These are phyloP conservation scores for Gibbula magus DNA, from an alignment of 2,888 invertebrate genomes.

Conservation along the genomic window DNA sequence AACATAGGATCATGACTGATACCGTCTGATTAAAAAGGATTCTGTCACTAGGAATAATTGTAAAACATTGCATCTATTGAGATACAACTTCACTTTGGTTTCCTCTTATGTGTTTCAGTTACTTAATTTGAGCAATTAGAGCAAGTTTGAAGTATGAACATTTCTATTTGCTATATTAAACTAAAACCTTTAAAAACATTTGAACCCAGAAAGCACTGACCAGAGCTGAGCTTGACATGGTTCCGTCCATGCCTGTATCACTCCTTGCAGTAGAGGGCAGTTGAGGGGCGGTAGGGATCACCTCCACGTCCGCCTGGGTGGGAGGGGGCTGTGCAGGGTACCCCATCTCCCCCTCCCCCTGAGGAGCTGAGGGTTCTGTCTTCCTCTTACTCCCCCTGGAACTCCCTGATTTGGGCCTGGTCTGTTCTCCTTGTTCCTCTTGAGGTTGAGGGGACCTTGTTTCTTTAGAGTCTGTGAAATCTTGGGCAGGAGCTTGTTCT, in stretches of 20 bases:
- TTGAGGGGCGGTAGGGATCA: slow-evolving; percentile 58
- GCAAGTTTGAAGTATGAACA: no score
- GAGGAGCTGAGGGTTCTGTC: neutral
- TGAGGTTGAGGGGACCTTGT: neutral
- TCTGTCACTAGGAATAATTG: no score
- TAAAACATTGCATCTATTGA: no score
- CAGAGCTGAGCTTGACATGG: slow-evolving; percentile 65
- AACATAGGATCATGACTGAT: no score
- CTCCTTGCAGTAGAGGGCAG: slow-evolving; percentile 58
- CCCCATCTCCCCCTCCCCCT: neutral
- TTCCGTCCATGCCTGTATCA: slow-evolving; percentile 57
- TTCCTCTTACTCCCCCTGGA: neutral
- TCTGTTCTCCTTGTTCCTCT: neutral
- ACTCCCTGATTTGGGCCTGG: no score
- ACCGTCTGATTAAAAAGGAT: no score
- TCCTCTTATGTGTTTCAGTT: no score
- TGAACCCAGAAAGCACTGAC: slow-evolving; percentile 45
- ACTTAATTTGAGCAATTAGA: no score
- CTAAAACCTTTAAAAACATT: no score
- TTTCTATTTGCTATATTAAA: no score
- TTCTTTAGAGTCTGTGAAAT: neutral
- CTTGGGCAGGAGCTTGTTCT: neutral
- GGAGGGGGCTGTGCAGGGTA: slow-evolving; percentile 4
- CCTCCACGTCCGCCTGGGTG: slow-evolving; percentile 34
- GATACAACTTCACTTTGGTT: no score